Conservation (phyloP, 2,888 invertebrate species). For the Macrophya alboannulata region DNA sequence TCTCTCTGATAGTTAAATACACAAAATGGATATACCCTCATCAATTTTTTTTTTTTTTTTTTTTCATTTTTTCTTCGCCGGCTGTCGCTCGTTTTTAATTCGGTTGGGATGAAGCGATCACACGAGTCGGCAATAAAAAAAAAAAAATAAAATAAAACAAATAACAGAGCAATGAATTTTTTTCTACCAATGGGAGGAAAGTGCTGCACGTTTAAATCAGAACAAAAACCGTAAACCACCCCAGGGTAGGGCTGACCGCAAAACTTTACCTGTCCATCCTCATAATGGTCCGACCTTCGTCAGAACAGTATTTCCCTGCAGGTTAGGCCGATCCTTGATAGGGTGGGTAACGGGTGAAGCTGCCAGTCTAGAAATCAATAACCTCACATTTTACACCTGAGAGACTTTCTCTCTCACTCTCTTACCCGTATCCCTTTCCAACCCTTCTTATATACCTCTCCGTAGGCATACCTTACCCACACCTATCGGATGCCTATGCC, state of each 20-base stretch:
- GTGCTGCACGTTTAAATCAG: conserved; percentile 21
- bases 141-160: background rate
- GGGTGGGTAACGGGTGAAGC: conserved; percentile 43
- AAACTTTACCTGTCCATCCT: conserved; percentile 40
- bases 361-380: conserved; percentile 53
- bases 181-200: background rate
- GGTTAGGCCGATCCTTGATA: conserved; percentile 46
- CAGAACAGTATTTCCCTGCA: conserved; percentile 35
- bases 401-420: conserved; percentile 2
- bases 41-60: background rate
- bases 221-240: conserved; percentile 31
- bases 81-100: conserved; percentile 1
- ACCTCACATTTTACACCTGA: conserved; percentile 53
- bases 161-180: background rate
- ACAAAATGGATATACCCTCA: background rate
- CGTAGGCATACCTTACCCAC: background rate
- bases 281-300: conserved; percentile 41
- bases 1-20: background rate
- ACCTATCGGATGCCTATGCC: background rate
- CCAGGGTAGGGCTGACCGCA: conserved; percentile 1
- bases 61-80: background rate
- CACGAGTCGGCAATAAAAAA: background rate
- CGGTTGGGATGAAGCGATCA: background rate
- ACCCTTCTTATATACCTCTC: conserved; percentile 3
- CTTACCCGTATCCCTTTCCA: background rate